Evolutionary conservation across 2,113 vertebrate genomes (phyloP), one percentile per base, ranked within the genome.

Genomic region (Empidonax alnorum): DNA sequence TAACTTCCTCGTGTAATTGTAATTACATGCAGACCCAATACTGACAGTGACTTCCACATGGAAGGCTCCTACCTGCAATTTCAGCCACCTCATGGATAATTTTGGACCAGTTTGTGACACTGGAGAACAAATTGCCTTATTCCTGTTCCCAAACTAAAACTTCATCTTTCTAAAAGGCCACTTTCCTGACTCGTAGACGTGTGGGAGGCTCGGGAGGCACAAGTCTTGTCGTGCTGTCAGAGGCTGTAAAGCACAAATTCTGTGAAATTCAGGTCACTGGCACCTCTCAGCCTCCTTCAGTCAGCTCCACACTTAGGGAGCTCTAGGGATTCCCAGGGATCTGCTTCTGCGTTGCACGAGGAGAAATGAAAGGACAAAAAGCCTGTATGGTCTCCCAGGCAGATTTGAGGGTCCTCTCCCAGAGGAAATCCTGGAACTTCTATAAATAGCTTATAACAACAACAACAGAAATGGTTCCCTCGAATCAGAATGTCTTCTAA

Each of bases 181-280:
- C 72, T 47, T 93, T 87, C 52, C 74, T 71, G 56, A 72, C 53
- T 17, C 50, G 56, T 31, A 95, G 91, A 59, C 53, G 12, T 3
- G 61, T 56, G 81, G 94, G 71, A 96, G 89, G 74, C 91, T 92
- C 78, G 33, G 33, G 49, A 87, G 72, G 50, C 56, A 79, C 69
- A 69, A 78, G 73, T 58, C 73, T 81, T 91, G 73, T 88, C 73
- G 4, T 61, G 33, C 89, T 94, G 91, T 88, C 95, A 95, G 68
- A 66, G 68, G 42, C 58, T 47, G 88, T 84, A 94, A 88, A 76
- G 75, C 67, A 87, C 78, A 85, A 82, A 80, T 62, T 63, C 83
- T 62, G 66, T 85, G 82, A 93, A 93, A 97, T 94, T 83, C 71
- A 88, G 92, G 94, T 93, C 88, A 92, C 79, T 86, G 88, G 79